Base-by-base conservation (phyloP, 2,888 invertebrate genomes). In the Pharmacophagus antenor region DNA sequence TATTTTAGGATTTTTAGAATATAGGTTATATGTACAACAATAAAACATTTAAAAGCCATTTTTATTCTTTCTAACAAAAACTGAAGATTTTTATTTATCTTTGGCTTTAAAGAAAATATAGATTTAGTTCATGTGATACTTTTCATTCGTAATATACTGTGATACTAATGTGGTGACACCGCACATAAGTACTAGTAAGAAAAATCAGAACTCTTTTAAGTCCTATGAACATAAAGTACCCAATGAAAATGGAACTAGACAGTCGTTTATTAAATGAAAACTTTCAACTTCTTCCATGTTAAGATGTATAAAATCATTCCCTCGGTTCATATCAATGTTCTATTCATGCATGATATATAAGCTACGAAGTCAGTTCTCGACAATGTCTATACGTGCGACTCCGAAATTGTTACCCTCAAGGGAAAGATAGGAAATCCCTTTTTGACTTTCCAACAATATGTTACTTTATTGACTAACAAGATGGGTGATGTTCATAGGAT, bases 321-420 rank as follows among this genome's bases (percentile, higher is more conserved):
- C 74, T 65, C 59, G 68, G 63, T 70, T 66, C 66, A 66, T 69
- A 74, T 78, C 71, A 65, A 68, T 68, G 66, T 66, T 60, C 65
- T 63, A 66, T 72, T 67, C 72, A 72, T 76, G 74, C 73, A 80
- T 79, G 76, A 79, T 70, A 72, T 77, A 80, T 73, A 70, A 74
- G 51, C 50, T 48, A 60, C 37, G 56, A 17, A 52, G 47, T 52
- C 61, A 41, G 18, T 41, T 56, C 47, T 51, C 47, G 21, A 52
- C 51, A 61, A 47, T 56, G 52, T 61, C 47, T 47, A 41, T 60
- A 52, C 51, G 51, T 52, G 37, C 18, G 44, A 51, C 51, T 56
- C 47, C 48, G 56, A 61, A 61, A 52, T 61, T 61, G 52, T 61
- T 52, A 41, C 52, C 18, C 56, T 41, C 27, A 21, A 31, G 46